phyloP scores from a whole-genome alignment of 2,113 vertebrate genomes.

The Takifugu bimaculatus region DNA sequence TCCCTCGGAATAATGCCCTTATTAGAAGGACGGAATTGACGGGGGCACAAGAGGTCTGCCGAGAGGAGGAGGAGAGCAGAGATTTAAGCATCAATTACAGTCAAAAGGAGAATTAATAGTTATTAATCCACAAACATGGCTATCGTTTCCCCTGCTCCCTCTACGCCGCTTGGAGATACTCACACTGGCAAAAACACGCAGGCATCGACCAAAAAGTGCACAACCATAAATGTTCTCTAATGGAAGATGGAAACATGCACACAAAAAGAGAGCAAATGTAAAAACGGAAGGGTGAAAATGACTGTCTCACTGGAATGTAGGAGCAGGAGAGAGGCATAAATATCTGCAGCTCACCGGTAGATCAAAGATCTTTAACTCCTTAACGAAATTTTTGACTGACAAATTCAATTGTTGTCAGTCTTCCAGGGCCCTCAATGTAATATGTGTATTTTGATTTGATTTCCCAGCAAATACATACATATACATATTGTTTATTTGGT shows the following conservation, averaged over 20 bases:
- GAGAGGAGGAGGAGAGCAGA: conserved; percentile 55
- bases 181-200: conserved; percentile 6
- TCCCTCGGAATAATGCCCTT: conserved; percentile 74
- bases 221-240: not conserved
- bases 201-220: not conserved
- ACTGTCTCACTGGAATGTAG: conserved; percentile 1
- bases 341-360: conserved; percentile 77
- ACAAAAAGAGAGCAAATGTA: conserved; percentile 11
- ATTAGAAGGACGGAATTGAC: conserved; percentile 75
- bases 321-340: conserved; percentile 32
- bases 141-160: conserved; percentile 27
- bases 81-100: conserved; percentile 79
- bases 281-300: conserved; percentile 17
- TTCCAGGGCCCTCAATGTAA: conserved; percentile 86
- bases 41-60: conserved; percentile 69
- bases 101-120: conserved; percentile 76
- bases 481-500: conserved; percentile 99
- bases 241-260: not conserved
- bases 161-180: not conserved
- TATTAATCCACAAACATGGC: conserved; percentile 73
- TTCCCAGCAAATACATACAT: conserved; percentile 94
- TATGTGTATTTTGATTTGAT: conserved; percentile 99
- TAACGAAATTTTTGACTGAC: conserved; percentile 99
- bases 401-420: conserved; percentile 98
- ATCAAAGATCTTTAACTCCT: conserved; percentile 98